Evolutionary conservation across 2,113 vertebrate genomes (phyloP), one percentile per base, ranked within the genome.

Genomic region (Tichodroma muraria): DNA sequence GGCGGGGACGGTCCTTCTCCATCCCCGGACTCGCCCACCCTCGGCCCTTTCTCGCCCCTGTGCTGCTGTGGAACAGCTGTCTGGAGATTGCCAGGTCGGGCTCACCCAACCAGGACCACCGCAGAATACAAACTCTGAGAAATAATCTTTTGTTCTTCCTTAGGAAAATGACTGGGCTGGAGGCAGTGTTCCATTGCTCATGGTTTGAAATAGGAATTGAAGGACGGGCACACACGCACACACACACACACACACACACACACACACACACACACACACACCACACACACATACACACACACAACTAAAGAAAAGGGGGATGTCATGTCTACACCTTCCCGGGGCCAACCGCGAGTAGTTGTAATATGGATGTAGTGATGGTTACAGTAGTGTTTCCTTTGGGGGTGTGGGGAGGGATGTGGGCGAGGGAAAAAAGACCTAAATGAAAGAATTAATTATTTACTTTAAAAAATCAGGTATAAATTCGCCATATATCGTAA

Each of bases 401-500:
- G 68, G 25, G 61, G 13, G 2, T 57, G 31, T 53, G 72, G 68
- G 76, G 47, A 70, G 53, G 42, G 37, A 65, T 30, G 15, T 22
- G 20, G 17, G 28, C 8, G 4, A 35, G n/a, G 40, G 10, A 20
- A 89, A 25, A 87, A 72, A 89, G 18, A 79, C 77, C 17, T 45
- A 69, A 71, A 68, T 75, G 25, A 84, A 90, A 96, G 25, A 81
- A 60, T 52, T 47, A 87, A 84, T 60, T 76, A 90, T 89, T 95
- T 83, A 84, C 96, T 91, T 89, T 17, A 2, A 22, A 89, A 85
- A 21, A 77, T 79, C 91, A 96, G 96, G 96, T 96, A 96, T 90
- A 66, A 89, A 95, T 94, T 96, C 38, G 83, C 97, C 96, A 94
- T 96, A 95, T 95, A 89, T 85, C 56, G 73, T 97, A 93, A 95